Conservation (phyloP, 2,797 vertebrate genomes). For the Crypturellus tataupa region DNA sequence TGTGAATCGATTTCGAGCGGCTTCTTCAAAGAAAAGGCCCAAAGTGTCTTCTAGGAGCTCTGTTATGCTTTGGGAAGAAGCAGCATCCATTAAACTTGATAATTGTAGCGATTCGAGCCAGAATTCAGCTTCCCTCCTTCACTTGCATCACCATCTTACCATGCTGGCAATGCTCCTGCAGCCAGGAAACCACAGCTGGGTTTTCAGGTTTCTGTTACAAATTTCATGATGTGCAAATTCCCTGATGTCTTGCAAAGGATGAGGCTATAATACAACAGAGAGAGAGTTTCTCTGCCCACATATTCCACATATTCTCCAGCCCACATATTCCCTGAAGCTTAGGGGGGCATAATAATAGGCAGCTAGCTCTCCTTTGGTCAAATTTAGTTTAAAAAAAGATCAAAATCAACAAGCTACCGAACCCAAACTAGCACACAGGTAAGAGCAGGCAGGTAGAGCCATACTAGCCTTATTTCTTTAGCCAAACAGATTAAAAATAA, state of each 20-base stretch:
- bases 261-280: not conserved
- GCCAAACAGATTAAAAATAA: not conserved
- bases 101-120: not conserved
- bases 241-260: not conserved
- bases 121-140: not conserved
- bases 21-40: fast-evolving
- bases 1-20: not conserved
- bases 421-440: not conserved
- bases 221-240: not conserved
- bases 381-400: not conserved
- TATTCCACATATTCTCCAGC: not conserved
- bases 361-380: not conserved
- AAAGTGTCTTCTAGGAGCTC: not conserved
- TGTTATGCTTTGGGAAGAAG: not conserved
- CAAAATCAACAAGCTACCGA: not conserved
- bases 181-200: not conserved
- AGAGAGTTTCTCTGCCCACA: not conserved
- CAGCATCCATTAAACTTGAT: not conserved
- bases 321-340: not conserved
- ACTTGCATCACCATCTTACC: too few species aligned
- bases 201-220: not conserved
- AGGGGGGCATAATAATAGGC: not conserved
- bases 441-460: not conserved
- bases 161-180: not conserved
- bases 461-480: not conserved